Conservation (phyloP, 2,888 invertebrate genomes). For the Harpagoxenus sublaevis region DNA sequence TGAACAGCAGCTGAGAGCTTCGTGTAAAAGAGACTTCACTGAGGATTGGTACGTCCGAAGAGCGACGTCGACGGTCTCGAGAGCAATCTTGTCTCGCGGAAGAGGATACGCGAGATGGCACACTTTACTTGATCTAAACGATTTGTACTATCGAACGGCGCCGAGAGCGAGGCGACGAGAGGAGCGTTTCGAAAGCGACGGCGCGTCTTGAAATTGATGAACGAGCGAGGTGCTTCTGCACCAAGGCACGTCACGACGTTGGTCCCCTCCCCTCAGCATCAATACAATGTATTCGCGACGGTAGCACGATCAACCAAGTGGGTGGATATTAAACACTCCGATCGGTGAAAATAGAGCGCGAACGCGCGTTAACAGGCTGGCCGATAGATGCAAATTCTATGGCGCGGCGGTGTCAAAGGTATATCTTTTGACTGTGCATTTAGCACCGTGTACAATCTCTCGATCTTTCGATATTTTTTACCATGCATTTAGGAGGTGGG, state of each 20-base stretch:
- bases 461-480: neutral
- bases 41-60: slow-evolving; percentile 27
- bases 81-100: slow-evolving; percentile 32
- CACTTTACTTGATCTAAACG: slow-evolving; percentile 44
- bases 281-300: slow-evolving; percentile 14
- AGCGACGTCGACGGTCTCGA: slow-evolving; percentile 30
- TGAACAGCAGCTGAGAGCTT: slow-evolving; percentile 7
- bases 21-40: slow-evolving; percentile 31
- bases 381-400: slow-evolving; percentile 20
- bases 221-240: slow-evolving; percentile 21
- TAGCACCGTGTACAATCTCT: neutral
- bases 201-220: slow-evolving; percentile 39
- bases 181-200: slow-evolving; percentile 4
- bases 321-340: slow-evolving; percentile 50
- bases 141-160: slow-evolving; percentile 45
- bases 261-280: neutral
- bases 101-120: slow-evolving; percentile 37
- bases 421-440: slow-evolving; percentile 12
- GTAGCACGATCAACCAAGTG: slow-evolving; percentile 24
- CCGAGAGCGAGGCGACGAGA: slow-evolving; percentile 13
- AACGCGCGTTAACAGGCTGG: slow-evolving; percentile 29
- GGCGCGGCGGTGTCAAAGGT: neutral
- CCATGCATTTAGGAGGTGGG: neutral
- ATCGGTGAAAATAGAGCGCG: slow-evolving; percentile 62
- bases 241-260: neutral